Evolutionary conservation across 2,888 invertebrate species (phyloP).

Genomic region (Dione juno): DNA sequence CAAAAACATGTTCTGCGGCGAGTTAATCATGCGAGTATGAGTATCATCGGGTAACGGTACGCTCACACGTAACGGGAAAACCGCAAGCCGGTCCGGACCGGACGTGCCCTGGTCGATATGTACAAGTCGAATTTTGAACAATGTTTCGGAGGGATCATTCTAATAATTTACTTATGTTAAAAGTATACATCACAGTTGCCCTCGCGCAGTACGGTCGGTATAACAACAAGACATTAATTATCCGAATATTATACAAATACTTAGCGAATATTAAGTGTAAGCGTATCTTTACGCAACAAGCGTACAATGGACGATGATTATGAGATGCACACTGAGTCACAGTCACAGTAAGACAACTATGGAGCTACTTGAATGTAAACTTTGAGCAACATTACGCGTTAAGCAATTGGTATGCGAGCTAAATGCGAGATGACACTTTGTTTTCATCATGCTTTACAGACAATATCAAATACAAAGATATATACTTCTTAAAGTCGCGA

Average conservation of each 20-base stretch:
- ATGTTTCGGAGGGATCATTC: constrained; percentile 25
- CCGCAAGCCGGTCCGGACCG: constrained; percentile 9
- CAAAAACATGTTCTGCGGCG: constrained; percentile 26
- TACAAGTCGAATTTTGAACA: constrained; percentile 15
- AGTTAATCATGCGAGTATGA: constrained; percentile 39
- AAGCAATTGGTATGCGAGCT: background rate
- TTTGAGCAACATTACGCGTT: background rate
- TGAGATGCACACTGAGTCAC: background rate
- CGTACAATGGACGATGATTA: background rate
- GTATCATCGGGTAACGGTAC: constrained; percentile 37
- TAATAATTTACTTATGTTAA: background rate
- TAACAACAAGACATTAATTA: background rate
- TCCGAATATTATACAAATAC: background rate
- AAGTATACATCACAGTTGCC: constrained; percentile 10
- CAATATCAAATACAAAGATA: no score
- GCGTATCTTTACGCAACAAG: constrained; percentile 40
- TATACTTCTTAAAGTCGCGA: background rate
- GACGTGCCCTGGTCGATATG: no score
- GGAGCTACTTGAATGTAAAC: background rate
- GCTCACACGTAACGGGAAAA: constrained; percentile 40
- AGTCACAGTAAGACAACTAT: background rate
- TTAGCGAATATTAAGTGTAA: constrained; percentile 33
- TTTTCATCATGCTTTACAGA: background rate
- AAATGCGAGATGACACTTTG: constrained; percentile 7
- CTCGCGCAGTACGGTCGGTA: background rate